A percentile compares a stretch with the other conserved stretches of the same genome.
Conservation (phyloP, 2,797 vertebrate species). For the Okamejei kenojei region DNA sequence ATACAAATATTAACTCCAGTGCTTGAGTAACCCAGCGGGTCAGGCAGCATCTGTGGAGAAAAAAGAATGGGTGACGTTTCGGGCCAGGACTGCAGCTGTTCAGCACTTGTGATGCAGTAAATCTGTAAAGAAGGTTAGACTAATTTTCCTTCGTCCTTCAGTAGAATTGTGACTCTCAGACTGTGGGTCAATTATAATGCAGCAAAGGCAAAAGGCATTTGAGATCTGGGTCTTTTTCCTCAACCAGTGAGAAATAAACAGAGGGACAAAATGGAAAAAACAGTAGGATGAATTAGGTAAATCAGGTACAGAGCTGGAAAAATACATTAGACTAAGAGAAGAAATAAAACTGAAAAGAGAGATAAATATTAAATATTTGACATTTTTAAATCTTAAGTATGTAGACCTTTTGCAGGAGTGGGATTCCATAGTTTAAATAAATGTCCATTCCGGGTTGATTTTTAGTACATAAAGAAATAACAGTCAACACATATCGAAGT, state of each 20-base stretch:
- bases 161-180: background rate
- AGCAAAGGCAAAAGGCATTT: background rate
- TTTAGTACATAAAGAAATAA: too few species aligned
- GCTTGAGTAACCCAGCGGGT: too few species aligned
- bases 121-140: background rate
- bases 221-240: background rate
- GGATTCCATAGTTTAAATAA: background rate
- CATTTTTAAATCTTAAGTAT: background rate
- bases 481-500: too few species aligned
- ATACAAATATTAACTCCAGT: too few species aligned
- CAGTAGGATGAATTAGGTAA: background rate
- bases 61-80: too few species aligned
- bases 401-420: background rate
- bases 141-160: background rate
- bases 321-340: background rate
- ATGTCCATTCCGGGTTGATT: too few species aligned
- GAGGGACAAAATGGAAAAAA: background rate
- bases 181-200: too few species aligned
- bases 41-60: too few species aligned
- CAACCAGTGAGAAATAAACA: background rate
- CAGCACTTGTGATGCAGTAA: background rate
- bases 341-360: background rate
- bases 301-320: background rate
- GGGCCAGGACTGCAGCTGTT: background rate
- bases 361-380: background rate